Evolutionary conservation across 1,140 invertebrate genomes (phyloP).

Genomic region (Papilio helenus): DNA sequence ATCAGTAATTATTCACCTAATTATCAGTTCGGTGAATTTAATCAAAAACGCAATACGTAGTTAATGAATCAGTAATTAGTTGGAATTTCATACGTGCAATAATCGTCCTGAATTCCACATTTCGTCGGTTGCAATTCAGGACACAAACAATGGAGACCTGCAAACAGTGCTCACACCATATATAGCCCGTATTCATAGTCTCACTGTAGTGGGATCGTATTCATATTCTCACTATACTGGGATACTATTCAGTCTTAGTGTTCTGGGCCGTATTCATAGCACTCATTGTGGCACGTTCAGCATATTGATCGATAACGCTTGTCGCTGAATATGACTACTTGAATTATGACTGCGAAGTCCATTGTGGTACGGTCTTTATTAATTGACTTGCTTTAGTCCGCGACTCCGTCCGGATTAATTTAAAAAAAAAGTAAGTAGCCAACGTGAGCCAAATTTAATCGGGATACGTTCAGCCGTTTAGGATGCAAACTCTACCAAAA

Average conservation of each 20-base stretch:
- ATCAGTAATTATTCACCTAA: neutral
- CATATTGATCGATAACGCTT: conserved; percentile 21
- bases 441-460: no score
- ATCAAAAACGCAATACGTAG: conserved; percentile 3
- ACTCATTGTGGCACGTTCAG: neutral
- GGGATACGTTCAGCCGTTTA: no score
- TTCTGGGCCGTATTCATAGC: conserved; percentile 6
- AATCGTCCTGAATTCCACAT: neutral
- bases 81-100: conserved; percentile 2
- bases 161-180: neutral
- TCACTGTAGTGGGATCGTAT: neutral
- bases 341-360: neutral
- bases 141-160: conserved; percentile 6
- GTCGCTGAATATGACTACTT: neutral
- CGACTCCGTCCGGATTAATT: no score
- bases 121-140: conserved; percentile 22
- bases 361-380: neutral
- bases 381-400: neutral
- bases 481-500: no score
- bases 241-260: neutral
- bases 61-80: conserved; percentile 13
- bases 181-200: conserved; percentile 1
- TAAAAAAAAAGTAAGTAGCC: no score
- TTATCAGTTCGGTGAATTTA: neutral
- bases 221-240: neutral